phyloP scores from a whole-genome alignment of 2,113 vertebrate genomes.

The Myotis lucifugus region DNA sequence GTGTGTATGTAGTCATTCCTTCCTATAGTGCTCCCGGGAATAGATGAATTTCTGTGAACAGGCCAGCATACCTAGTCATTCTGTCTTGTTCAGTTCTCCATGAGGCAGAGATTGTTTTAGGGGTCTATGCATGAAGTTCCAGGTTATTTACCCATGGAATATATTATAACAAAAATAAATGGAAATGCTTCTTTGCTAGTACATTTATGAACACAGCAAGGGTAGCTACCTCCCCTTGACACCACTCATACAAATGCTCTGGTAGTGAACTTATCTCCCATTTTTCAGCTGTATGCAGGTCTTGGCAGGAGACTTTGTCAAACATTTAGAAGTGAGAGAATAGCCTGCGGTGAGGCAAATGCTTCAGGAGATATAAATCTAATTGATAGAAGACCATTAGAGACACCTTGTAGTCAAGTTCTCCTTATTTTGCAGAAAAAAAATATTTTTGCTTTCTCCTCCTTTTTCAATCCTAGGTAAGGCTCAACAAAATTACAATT shows the following conservation, averaged over 20 bases:
- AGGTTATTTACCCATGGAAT: neutral
- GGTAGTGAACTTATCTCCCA: neutral
- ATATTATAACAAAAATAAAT: neutral
- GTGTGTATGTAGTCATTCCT: neutral
- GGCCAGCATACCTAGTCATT: neutral
- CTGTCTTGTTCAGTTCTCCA: neutral
- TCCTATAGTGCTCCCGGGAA: neutral
- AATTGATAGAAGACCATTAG: slow-evolving; percentile 20
- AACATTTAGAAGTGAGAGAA: slow-evolving; percentile 45
- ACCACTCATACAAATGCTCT: no score
- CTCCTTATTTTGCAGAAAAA: neutral
- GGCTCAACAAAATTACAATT: neutral
- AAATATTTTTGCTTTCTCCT: neutral
- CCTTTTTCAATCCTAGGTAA: neutral
- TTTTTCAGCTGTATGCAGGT: neutral
- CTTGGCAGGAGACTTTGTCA: slow-evolving; percentile 56
- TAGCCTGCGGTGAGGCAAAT: neutral
- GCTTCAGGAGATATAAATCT: slow-evolving; percentile 44
- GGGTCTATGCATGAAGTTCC: neutral
- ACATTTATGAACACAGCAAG: neutral
- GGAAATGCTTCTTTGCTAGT: neutral
- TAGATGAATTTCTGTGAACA: neutral
- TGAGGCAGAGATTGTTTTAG: neutral
- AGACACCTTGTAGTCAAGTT: neutral
- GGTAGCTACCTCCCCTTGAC: neutral